Conservation (phyloP, 2,113 vertebrate species). For the Oophaga pumilio region DNA sequence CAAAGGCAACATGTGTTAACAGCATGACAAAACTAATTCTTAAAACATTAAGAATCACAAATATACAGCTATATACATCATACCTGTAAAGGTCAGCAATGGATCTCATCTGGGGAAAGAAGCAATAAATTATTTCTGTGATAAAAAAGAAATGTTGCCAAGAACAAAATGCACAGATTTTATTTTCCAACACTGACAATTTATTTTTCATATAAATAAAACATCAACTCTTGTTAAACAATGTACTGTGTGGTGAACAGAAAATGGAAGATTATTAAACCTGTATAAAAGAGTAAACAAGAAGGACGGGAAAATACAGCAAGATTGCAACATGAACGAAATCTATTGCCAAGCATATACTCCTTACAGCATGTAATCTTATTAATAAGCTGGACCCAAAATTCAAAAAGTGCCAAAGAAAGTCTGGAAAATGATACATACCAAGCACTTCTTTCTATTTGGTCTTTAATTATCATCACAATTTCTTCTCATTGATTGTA, state of each 20-base stretch:
- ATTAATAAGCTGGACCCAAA: not conserved
- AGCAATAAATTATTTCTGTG: conserved; percentile 83
- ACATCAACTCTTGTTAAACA: conserved; percentile 74
- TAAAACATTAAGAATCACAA: conserved; percentile 59
- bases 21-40: conserved; percentile 61
- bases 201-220: conserved; percentile 85
- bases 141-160: conserved; percentile 81
- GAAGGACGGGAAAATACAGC: not conserved
- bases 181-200: conserved; percentile 75
- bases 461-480: too few species aligned
- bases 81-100: conserved; percentile 74
- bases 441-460: too few species aligned
- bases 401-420: too few species aligned
- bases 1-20: conserved; percentile 59
- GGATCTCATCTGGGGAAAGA: conserved; percentile 69
- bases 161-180: conserved; percentile 81
- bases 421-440: too few species aligned
- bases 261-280: conserved; percentile 71
- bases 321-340: not conserved
- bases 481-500: too few species aligned
- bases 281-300: conserved; percentile 44
- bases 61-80: conserved; percentile 56
- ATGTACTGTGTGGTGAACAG: conserved; percentile 72
- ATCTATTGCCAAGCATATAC: not conserved
- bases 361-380: not conserved